These are phyloP conservation scores for Erebia ligea DNA, from an alignment of 2,888 invertebrate species.

Conservation along the genomic window DNA sequence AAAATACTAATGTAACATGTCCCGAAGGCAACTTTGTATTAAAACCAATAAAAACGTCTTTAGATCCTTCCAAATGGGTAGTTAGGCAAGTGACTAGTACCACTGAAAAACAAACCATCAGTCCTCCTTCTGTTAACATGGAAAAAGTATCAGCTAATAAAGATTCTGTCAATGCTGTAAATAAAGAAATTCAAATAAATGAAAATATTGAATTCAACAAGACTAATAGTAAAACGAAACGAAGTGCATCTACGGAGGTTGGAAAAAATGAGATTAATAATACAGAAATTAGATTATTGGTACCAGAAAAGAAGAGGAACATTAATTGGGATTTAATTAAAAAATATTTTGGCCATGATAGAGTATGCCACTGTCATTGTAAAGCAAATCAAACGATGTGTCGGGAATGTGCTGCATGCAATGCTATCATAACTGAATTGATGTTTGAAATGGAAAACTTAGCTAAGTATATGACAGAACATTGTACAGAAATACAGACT, in stretches of 20 bases:
- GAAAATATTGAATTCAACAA: conserved; percentile 43
- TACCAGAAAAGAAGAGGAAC: conserved; percentile 41
- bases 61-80: conserved; percentile 44
- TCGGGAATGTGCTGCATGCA: conserved; percentile 63
- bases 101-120: neutral
- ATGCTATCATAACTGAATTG: conserved; percentile 66
- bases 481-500: conserved; percentile 72
- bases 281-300: neutral
- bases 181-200: conserved; percentile 55
- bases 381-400: conserved; percentile 64
- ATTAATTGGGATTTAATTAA: conserved; percentile 57
- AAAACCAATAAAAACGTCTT: conserved; percentile 50
- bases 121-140: conserved; percentile 16
- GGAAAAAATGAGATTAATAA: conserved; percentile 1
- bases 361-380: conserved; percentile 64
- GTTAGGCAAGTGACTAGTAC: conserved; percentile 14
- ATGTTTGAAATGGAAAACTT: conserved; percentile 67
- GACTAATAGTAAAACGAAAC: conserved; percentile 30
- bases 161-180: conserved; percentile 58
- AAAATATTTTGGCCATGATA: conserved; percentile 59
- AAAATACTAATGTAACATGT: conserved; percentile 46
- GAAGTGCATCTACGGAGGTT: neutral
- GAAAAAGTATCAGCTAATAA: conserved; percentile 55
- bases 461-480: conserved; percentile 63
- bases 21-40: conserved; percentile 50